Percentiles rank a stretch among this genome's conserved stretches.
These are phyloP conservation scores for Ginglymostoma cirratum DNA, from an alignment of 2,113 vertebrate species.

Conservation along the genomic window DNA sequence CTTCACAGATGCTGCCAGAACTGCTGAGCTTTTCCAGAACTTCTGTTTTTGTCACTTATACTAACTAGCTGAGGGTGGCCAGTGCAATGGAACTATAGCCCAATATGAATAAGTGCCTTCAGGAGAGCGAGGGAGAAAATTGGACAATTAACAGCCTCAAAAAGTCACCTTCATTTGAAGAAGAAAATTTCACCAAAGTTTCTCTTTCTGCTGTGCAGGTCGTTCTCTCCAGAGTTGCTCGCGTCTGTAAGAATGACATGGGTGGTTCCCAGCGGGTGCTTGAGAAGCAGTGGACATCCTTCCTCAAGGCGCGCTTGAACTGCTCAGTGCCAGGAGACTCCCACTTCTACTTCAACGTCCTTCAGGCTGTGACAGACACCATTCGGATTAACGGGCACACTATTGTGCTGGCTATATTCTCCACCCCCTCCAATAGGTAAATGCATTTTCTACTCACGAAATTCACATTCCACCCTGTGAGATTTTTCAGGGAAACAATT, in stretches of 20 bases:
- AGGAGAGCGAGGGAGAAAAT: background rate
- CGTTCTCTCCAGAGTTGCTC: slow-evolving; percentile 82
- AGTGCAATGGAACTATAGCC: background rate
- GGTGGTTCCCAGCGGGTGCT: slow-evolving; percentile 86
- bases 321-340: slow-evolving; percentile 90
- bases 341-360: slow-evolving; percentile 94
- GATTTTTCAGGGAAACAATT: background rate
- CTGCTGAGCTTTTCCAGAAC: too few species aligned
- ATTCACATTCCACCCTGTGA: background rate
- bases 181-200: background rate
- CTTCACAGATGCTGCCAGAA: too few species aligned
- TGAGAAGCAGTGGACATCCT: slow-evolving; percentile 96
- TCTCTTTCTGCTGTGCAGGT: slow-evolving; percentile 55
- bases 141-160: background rate
- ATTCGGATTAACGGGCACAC: slow-evolving; percentile 79
- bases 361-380: slow-evolving; percentile 83
- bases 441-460: background rate
- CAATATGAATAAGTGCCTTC: background rate
- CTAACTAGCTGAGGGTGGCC: background rate
- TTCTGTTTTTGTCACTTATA: background rate
- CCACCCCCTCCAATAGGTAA: slow-evolving; percentile 89
- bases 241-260: slow-evolving; percentile 85
- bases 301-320: slow-evolving; percentile 91
- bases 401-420: slow-evolving; percentile 82
- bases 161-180: too few species aligned